phyloP scores from a whole-genome alignment of 2,113 vertebrate species.

The Myiagra hebetior region DNA sequence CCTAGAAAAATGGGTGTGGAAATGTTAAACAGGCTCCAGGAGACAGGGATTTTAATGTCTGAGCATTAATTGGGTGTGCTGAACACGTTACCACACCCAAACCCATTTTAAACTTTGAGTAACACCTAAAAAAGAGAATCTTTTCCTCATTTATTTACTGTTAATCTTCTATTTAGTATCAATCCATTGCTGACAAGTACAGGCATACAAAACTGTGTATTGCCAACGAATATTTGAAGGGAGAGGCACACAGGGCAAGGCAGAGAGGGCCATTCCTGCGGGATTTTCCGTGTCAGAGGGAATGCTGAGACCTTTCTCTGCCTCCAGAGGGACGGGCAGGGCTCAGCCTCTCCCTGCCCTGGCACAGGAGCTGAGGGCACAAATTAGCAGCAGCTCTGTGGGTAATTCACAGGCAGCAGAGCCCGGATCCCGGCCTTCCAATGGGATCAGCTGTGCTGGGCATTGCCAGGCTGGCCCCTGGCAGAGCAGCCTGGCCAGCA shows the following conservation, averaged over 20 bases:
- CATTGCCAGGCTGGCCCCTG: background rate
- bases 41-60: background rate
- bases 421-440: background rate
- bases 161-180: background rate
- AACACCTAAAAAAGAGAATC: background rate
- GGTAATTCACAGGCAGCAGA: background rate
- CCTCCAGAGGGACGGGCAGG: rapidly evolving
- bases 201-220: rapidly evolving
- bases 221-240: background rate
- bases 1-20: background rate
- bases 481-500: background rate
- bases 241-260: background rate
- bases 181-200: background rate
- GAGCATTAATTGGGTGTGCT: background rate
- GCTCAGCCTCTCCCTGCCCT: background rate
- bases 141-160: background rate
- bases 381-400: background rate
- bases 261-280: background rate
- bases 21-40: background rate
- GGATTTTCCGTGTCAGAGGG: background rate
- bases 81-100: background rate
- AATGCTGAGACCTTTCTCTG: background rate
- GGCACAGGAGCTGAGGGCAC: background rate
- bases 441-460: background rate
- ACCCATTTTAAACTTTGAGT: background rate